Evolutionary conservation across 2,113 vertebrate genomes (phyloP), one percentile per base, ranked within the genome.

Genomic region (Lathamus discolor): DNA sequence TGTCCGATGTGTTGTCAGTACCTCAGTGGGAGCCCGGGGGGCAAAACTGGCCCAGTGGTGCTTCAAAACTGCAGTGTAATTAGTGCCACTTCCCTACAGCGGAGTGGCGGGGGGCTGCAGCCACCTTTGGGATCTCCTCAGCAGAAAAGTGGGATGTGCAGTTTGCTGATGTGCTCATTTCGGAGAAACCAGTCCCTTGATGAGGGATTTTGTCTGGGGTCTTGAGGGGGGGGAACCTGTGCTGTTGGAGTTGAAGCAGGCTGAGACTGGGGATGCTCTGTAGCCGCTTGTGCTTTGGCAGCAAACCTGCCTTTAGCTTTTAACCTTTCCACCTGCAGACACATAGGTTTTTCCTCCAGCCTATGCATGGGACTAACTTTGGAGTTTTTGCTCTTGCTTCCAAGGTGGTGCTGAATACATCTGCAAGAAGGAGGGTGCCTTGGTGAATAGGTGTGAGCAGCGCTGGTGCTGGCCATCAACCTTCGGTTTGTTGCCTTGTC

Each of bases 71-170:
- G 63, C 2, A 0, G 31, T 37, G 46, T 83, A 74, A 90, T 88
- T 62, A 87, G 63, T 80, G 92, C 92, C 79, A 67, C 59, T 80
- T 88, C 85, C 68, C 92, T 74, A 75, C 87, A 93, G 87, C 63
- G 66, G 57, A 37, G 75, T 27, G 18, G 49, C n/a, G 25, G 37
- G 48, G 28, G 8, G 48, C 49, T 17, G 55, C 69, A 37, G 44
- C 78, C 3, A 6, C 64, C 78, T 91, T 80, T 68, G 86, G 85
- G 88, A 86, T 69, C 75, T 39, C 73, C 37, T 49, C 61, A 49
- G 48, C 49, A 33, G n/a, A 68, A 33, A 95, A 80, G 59, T 39
- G 72, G 67, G 63, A 44, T 49, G 67, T 37, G 59, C 75, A 33
- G 72, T 85, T 92, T 57, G 52, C 66, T 87, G 83, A 66, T 75